phyloP scores from a whole-genome alignment of 2,888 invertebrate species.

The Prosopocoilus inquinatus region DNA sequence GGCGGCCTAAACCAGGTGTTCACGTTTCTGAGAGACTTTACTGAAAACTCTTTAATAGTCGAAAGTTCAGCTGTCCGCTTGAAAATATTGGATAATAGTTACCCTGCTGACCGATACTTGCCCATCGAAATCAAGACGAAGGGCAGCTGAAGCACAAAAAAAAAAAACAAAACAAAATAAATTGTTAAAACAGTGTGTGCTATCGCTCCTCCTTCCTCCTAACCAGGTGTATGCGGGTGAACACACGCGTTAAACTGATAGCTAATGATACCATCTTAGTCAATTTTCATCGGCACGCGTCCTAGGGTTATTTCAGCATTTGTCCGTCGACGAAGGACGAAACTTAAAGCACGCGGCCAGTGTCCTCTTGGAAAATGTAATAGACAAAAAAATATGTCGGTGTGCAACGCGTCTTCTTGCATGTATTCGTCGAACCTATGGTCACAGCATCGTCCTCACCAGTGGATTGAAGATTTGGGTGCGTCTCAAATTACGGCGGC shows the following conservation, averaged over 20 bases:
- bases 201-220: conserved; percentile 38
- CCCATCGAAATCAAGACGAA: conserved; percentile 9
- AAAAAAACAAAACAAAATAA: too few relatives aligned
- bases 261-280: conserved; percentile 38
- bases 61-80: conserved; percentile 25
- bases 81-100: conserved; percentile 15
- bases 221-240: conserved; percentile 51
- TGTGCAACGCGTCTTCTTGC: conserved; percentile 32
- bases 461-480: conserved; percentile 28
- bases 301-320: conserved; percentile 29
- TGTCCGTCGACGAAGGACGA: neutral
- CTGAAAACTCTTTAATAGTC: conserved; percentile 4
- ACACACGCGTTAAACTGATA: conserved; percentile 35
- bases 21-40: neutral
- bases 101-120: conserved; percentile 24
- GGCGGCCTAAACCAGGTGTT: conserved; percentile 16
- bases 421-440: conserved; percentile 26
- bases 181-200: conserved; percentile 34
- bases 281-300: conserved; percentile 31
- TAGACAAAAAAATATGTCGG: conserved; percentile 27
- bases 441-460: conserved; percentile 8
- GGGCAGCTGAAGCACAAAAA: conserved; percentile 18
- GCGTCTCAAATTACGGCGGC: conserved; percentile 34
- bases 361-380: conserved; percentile 13
- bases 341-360: neutral